Evolutionary conservation across 2,113 vertebrate genomes (phyloP), one percentile per base, ranked within the genome.

Genomic region (Brachypodius melanocephalos): DNA sequence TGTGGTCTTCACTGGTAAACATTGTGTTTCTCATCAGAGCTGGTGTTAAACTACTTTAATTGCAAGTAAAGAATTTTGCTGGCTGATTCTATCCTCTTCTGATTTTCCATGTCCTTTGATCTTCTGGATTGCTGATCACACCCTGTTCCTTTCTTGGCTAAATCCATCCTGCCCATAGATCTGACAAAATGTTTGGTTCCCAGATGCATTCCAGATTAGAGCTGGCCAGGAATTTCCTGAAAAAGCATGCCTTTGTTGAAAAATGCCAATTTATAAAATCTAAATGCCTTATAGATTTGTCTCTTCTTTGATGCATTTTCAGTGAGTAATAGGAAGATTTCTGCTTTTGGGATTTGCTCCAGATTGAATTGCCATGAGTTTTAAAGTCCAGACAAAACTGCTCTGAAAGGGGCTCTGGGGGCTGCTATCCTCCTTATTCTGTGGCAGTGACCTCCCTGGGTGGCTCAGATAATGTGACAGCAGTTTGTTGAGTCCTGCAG

Each of bases 161-260:
- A 93, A 88, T 72, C 48, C 52, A n/a, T 77, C 31, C 83, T 92
- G 28, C n/a, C 32, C n/a, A 40, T 34, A 92, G 62, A 77, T 67
- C 24, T 92, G 66, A 94, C 32, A 74, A 73, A 93, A 82, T 0
- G 0, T 52, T 93, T 75, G 6, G 1, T 82, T 93, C 40, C 49
- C 91, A 90, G 40, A 93, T 85, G 67, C 46, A 74, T 76, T 91
- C 55, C 61, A 93, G 71, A 75, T 89, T 78, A 84, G 32, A 90
- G n/a, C 46, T 86, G 79, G 88, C 79, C 68, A 63, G 59, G 40
- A 94, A 90, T 88, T 86, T 86, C 76, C 76, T 93, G 76, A 84
- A 48, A 88, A 96, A 92, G 55, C 72, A 52, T 12, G 26, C 54
- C 51, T 92, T 83, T 94, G 38, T 71, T 92, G 88, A 88, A 84